Evolutionary conservation across 1,140 invertebrate genomes (phyloP), one percentile per base, ranked within the genome.

Genomic region (Cydia amplana): DNA sequence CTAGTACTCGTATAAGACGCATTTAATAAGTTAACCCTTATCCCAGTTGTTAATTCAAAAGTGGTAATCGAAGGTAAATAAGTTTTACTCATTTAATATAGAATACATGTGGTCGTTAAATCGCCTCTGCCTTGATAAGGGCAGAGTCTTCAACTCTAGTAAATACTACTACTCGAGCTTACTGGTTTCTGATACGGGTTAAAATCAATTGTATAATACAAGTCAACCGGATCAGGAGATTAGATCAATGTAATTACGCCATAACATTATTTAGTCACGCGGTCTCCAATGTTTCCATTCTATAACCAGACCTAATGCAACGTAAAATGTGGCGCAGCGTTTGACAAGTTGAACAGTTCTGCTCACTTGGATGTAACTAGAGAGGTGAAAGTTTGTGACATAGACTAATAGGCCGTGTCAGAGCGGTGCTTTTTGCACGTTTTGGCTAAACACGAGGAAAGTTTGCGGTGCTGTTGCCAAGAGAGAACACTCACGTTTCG

Each of bases 321-420:
- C 55, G 18, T 60, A 60, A n/a, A n/a, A 60, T 60, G 55, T 23
- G 55, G 20, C 80, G 83, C 83, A 78, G 80, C 76, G 78, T 79
- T 76, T 78, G 28, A 67, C 64, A 36, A 32, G 63, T 67, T 60
- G 51, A 55, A 60, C 55, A 23, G 55, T 60, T 60, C n/a, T 49
- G 46, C 4, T 51, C 49, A 18, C 55, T 60, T 23, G 18, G 65
- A 70, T 70, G 65, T 36, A 82, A 79, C 79, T 80, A 82, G 81
- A 78, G 77, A 80, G 80, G 87, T 87, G 86, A 89, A 89, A 89
- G 87, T 87, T 85, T 80, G 81, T 83, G 86, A 87, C 86, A 82
- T 75, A 85, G 78, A 85, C 75, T 83, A 84, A 87, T 89, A 78
- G 83, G 16, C 78, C 77, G 74, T 80, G 82, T 85, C 82, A 85